phyloP scores from a whole-genome alignment of 2,113 vertebrate genomes.

The Notothenia rossii region DNA sequence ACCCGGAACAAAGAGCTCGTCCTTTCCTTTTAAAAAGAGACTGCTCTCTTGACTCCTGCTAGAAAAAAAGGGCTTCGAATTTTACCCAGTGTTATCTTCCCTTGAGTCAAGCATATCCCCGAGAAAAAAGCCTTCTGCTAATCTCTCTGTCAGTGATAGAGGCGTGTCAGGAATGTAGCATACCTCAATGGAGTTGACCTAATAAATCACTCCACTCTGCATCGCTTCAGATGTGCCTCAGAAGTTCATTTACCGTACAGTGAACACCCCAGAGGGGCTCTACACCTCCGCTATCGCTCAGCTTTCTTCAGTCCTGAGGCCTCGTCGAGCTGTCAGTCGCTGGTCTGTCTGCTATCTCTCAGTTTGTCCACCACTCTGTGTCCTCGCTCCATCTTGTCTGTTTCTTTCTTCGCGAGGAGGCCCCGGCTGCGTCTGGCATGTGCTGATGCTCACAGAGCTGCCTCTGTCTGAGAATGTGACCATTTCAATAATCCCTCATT shows the following conservation, averaged over 20 bases:
- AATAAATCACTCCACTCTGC: constrained; percentile 70
- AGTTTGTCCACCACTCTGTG: constrained; percentile 33
- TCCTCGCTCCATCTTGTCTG: constrained; percentile 15
- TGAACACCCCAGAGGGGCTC: constrained; percentile 47
- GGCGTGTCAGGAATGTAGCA: constrained; percentile 66
- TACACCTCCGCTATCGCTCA: constrained; percentile 29
- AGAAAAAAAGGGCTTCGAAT: constrained; percentile 24
- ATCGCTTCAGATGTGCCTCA: constrained; percentile 61
- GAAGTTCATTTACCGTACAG: constrained; percentile 61
- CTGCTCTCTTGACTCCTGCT: constrained; percentile 12
- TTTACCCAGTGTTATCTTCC: constrained; percentile 43
- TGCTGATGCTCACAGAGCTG: constrained; percentile 61
- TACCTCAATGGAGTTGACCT: constrained; percentile 65
- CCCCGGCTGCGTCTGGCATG: constrained; percentile 69
- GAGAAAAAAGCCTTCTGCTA: constrained; percentile 54
- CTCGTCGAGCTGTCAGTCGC: constrained; percentile 50
- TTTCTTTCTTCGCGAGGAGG: constrained; percentile 17
- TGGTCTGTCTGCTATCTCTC: constrained; percentile 49
- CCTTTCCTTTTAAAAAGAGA: constrained; percentile 23
- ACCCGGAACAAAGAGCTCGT: constrained; percentile 23
- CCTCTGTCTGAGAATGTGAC: constrained; percentile 67
- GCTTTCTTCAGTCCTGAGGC: constrained; percentile 39
- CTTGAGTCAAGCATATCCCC: constrained; percentile 48
- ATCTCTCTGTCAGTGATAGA: constrained; percentile 67
- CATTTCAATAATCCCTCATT: constrained; percentile 70